phyloP scores from a whole-genome alignment of 1,140 invertebrate genomes.

The Lasaia peninsularis region DNA sequence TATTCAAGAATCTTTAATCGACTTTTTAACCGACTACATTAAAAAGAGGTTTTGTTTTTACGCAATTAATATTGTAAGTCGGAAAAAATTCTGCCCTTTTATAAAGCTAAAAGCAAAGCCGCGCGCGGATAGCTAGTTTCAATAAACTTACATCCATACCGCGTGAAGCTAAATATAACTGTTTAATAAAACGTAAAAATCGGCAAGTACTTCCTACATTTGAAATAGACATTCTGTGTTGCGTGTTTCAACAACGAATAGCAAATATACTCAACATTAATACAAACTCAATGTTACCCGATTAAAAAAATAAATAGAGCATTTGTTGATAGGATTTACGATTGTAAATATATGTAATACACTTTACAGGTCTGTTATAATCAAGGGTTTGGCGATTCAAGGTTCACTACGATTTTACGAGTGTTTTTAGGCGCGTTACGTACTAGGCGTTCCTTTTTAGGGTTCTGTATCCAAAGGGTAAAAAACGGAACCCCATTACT shows the following conservation, averaged over 20 bases:
- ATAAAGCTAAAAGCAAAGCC: no score
- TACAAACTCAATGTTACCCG: conserved; percentile 48
- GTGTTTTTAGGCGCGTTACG: conserved; percentile 15
- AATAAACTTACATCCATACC: no score
- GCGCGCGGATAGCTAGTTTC: no score
- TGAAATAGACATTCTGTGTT: conserved; percentile 27
- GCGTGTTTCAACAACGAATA: conserved; percentile 35
- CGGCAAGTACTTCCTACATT: conserved; percentile 17
- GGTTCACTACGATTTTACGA: conserved; percentile 22
- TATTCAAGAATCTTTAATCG: no score
- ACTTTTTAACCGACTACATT: no score
- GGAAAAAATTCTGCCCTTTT: no score
- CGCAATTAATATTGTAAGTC: no score
- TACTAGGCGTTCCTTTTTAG: not conserved
- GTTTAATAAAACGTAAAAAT: conserved; percentile 19
- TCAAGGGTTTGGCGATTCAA: conserved; percentile 37
- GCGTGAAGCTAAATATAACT: not conserved
- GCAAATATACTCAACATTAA: conserved; percentile 36
- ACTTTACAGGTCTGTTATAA: conserved; percentile 34
- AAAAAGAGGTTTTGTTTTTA: no score
- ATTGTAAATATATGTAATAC: conserved; percentile 56
- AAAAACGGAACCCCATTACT: no score
- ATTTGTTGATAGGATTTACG: conserved; percentile 51
- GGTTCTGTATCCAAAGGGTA: no score
- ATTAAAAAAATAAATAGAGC: conserved; percentile 48